Evolutionary conservation across 2,113 vertebrate genomes (phyloP).

Genomic region (Callionymus lyra): DNA sequence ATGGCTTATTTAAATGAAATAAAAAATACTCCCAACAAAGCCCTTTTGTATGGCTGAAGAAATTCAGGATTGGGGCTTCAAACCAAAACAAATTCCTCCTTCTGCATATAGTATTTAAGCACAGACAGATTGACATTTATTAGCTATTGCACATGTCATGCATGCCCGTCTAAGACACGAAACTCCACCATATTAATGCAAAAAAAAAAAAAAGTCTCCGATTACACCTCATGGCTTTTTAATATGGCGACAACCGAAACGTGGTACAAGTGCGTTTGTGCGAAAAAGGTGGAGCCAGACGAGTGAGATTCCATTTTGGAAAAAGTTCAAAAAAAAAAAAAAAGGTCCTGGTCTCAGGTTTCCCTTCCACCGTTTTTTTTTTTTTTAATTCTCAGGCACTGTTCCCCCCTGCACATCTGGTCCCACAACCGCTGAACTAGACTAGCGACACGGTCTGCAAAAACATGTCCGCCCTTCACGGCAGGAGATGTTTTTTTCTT

Average conservation of each 20-base stretch:
- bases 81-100: conserved; percentile 12
- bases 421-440: conserved; percentile 21
- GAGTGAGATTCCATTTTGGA: conserved; percentile 20
- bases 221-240: conserved; percentile 26
- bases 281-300: conserved; percentile 15
- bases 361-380: conserved; percentile 7
- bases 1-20: conserved; percentile 42
- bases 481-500: too few relatives aligned
- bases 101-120: conserved; percentile 25
- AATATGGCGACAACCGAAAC: conserved; percentile 22
- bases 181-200: conserved; percentile 32
- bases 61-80: conserved; percentile 31
- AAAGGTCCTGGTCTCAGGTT: not conserved
- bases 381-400: conserved; percentile 33
- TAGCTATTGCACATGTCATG: conserved; percentile 49
- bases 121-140: conserved; percentile 28
- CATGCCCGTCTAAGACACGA: conserved; percentile 42
- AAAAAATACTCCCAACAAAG: conserved; percentile 8
- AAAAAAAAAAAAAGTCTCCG: conserved; percentile 12
- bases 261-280: conserved; percentile 24
- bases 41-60: conserved; percentile 23
- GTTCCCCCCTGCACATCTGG: conserved; percentile 23
- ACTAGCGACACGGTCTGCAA: conserved; percentile 3
- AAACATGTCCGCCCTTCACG: conserved; percentile 5
- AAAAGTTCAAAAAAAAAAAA: too few relatives aligned